Conservation (phyloP, 2,797 vertebrate species). For the Brotogeris chrysoptera region DNA sequence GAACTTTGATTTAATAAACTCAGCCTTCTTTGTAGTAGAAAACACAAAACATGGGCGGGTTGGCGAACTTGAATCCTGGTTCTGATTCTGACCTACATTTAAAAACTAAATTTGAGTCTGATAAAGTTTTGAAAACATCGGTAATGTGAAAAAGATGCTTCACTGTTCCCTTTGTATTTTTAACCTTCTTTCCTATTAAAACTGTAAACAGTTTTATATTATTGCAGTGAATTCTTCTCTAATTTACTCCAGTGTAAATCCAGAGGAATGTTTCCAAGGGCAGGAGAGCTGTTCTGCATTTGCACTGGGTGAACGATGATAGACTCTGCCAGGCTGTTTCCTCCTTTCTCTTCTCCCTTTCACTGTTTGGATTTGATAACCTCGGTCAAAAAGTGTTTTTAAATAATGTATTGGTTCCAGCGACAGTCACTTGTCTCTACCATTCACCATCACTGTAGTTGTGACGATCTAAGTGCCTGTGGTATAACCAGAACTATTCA, state of each 20-base stretch:
- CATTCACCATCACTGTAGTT: not conserved
- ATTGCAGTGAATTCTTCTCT: slow-evolving; percentile 37
- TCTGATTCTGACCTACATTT: slow-evolving; percentile 47
- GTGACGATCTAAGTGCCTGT: not conserved
- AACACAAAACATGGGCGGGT: not conserved
- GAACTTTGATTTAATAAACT: slow-evolving; percentile 22
- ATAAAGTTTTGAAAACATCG: slow-evolving; percentile 44
- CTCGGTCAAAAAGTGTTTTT: not conserved
- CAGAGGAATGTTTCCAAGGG: not conserved
- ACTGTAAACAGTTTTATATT: slow-evolving; percentile 54
- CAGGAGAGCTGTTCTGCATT: not conserved
- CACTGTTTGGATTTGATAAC: not conserved
- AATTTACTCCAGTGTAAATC: slow-evolving; percentile 57
- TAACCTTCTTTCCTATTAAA: slow-evolving; percentile 49
- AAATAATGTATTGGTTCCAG: not conserved
- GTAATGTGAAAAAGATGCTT: slow-evolving; percentile 59
- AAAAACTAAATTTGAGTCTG: slow-evolving; percentile 29
- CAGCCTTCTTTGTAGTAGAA: not conserved
- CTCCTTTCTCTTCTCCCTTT: not conserved
- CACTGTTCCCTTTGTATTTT: slow-evolving; percentile 24
- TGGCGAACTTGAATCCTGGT: slow-evolving; percentile 17
- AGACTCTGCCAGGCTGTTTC: not conserved
- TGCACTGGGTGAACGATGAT: accelerated
- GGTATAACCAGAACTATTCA: not conserved
- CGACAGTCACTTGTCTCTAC: not conserved